These are phyloP conservation scores for Marasmarcha lunaedactyla DNA, from an alignment of 2,888 invertebrate genomes.

Conservation along the genomic window DNA sequence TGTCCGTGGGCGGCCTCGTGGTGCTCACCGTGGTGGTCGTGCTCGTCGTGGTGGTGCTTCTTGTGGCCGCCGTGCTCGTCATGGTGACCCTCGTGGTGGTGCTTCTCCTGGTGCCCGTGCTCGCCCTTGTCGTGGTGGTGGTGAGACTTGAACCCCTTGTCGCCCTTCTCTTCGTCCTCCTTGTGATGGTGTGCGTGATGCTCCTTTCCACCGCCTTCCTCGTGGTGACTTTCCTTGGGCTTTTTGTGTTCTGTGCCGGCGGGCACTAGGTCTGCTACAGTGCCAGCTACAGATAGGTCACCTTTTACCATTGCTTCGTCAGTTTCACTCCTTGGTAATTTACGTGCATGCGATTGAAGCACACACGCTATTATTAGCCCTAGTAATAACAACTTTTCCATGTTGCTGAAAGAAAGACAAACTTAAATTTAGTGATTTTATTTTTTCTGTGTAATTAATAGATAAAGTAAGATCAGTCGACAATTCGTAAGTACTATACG, in stretches of 20 bases:
- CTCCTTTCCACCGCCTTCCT: slow-evolving; percentile 77
- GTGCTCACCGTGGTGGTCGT: slow-evolving; percentile 80
- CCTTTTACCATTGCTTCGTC: neutral
- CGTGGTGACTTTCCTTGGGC: slow-evolving; percentile 62
- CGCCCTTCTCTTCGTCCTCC: slow-evolving; percentile 80
- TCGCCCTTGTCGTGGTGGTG: slow-evolving; percentile 85
- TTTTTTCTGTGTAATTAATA: too few relatives aligned
- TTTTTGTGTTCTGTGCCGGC: slow-evolving; percentile 64
- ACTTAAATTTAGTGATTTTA: too few relatives aligned
- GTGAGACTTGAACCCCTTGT: slow-evolving; percentile 81
- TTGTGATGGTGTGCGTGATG: slow-evolving; percentile 77
- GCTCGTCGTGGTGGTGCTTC: slow-evolving; percentile 83
- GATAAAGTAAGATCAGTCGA: too few relatives aligned
- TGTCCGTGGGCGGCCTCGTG: slow-evolving; percentile 83
- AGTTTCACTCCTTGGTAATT: neutral
- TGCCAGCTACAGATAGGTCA: slow-evolving; percentile 16
- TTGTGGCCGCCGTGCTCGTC: slow-evolving; percentile 84
- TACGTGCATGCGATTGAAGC: neutral
- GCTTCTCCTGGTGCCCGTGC: slow-evolving; percentile 82
- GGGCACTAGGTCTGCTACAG: slow-evolving; percentile 42
- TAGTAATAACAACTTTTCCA: neutral
- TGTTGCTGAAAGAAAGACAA: neutral
- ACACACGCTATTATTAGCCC: neutral
- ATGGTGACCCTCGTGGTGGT: slow-evolving; percentile 82
- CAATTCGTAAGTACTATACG: too few relatives aligned